Base-by-base conservation (phyloP, 2,888 invertebrate species). In the Acanthosepion pharaonis region DNA sequence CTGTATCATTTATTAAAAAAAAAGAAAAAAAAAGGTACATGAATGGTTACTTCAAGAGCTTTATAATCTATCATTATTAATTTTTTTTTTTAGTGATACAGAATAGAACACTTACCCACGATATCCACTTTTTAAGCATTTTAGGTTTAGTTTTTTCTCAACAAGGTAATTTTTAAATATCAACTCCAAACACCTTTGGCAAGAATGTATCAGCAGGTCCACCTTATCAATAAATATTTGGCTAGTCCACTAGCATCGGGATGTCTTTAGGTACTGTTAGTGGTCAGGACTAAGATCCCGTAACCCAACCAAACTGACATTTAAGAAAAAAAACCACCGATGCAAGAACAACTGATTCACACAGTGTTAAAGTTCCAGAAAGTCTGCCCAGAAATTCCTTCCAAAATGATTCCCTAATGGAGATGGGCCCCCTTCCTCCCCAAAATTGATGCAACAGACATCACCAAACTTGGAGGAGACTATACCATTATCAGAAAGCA, bases 391-490 rank as follows among this genome's bases (percentile, higher is more conserved):
- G 78, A n/a, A 78, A 78, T 78, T 78, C 78, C 78, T 78, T n/a
- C 33, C 78, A 33, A 78, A 33, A 78, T 33, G n/a, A 78, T 78
- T 78, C 78, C 78, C 78, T 78, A n/a, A 78, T 78, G 78, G n/a
- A 78, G 78, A n/a, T 78, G 78, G n/a, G n/a, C 78, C 9, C 78
- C 78, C 23, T 33, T 23, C 33, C n/a, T 23, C 15, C 78, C 78
- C 20, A n/a, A 78, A 78, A n/a, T 78, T n/a, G 78, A 78, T 78
- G 78, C 78, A 78, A 78, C 78, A 78, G 78, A 49, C n/a, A 53
- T 93, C 93, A 93, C 93, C 93, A 93, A 93, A 93, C 93, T 93
- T 93, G 93, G 93, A 93, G 93, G 93, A 93, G 93, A 28, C 93
- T 93, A 49, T 93, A 93, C 93, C 93, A 93, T 93, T 93, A 93